phyloP scores from a whole-genome alignment of 2,113 vertebrate species.

The crab-eating macaque (Macaca fascicularis) region DNA sequence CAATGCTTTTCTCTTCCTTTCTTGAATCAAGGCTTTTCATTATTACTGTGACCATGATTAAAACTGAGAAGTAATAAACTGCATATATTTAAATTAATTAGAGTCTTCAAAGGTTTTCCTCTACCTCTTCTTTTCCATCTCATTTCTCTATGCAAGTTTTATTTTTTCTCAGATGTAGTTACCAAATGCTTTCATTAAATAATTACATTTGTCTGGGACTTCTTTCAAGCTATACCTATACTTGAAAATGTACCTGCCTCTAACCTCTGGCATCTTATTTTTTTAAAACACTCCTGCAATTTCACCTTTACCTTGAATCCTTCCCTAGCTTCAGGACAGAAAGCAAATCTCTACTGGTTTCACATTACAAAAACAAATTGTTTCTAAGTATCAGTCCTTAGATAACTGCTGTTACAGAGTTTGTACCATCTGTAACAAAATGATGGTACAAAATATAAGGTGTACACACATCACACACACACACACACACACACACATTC shows the following conservation, averaged over 20 bases:
- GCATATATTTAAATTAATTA: conserved; percentile 15
- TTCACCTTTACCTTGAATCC: neutral
- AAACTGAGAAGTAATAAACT: neutral
- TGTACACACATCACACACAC: too few relatives aligned
- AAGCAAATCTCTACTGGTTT: conserved; percentile 15
- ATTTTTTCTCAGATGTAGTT: neutral
- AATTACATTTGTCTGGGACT: conserved; percentile 5
- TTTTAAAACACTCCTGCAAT: neutral
- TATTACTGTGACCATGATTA: conserved; percentile 10
- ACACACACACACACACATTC: neutral
- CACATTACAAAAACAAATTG: neutral
- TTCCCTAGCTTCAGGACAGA: neutral
- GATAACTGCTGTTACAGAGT: neutral
- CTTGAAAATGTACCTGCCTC: neutral
- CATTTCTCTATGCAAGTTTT: neutral
- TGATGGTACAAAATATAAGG: neutral
- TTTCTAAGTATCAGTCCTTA: neutral
- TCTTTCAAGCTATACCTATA: neutral
- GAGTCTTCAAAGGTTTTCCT: neutral
- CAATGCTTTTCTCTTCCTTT: neutral
- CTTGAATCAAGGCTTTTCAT: neutral
- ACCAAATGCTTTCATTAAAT: neutral
- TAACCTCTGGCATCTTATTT: neutral
- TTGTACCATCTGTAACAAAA: neutral
- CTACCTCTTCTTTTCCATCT: neutral